These are phyloP conservation scores for Drosophila glabriapex DNA, from an alignment of 2,888 invertebrate genomes.

Conservation along the genomic window DNA sequence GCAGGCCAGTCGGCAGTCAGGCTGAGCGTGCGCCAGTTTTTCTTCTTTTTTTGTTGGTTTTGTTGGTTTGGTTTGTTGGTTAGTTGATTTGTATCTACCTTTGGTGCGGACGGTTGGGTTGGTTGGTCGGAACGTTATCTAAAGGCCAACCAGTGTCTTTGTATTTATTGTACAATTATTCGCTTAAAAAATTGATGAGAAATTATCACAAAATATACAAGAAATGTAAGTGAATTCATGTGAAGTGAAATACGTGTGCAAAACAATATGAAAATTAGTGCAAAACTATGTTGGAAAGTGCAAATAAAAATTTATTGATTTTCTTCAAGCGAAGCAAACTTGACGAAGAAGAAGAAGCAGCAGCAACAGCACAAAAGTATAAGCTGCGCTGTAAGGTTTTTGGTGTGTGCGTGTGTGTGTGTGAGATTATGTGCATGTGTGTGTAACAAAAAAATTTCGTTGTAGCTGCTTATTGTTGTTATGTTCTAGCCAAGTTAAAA, in stretches of 20 bases:
- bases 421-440: conserved; percentile 28
- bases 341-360: conserved; percentile 59
- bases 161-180: conserved; percentile 41
- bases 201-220: conserved; percentile 43
- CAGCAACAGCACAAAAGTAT: conserved; percentile 68
- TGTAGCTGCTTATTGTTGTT: conserved; percentile 67
- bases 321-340: conserved; percentile 58
- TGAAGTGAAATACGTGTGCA: conserved; percentile 16
- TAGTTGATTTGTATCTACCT: conserved; percentile 82
- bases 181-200: conserved; percentile 42
- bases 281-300: conserved; percentile 61
- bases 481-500: conserved; percentile 78
- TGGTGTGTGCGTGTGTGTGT: conserved; percentile 30
- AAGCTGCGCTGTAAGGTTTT: conserved; percentile 79
- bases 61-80: conserved; percentile 51
- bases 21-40: conserved; percentile 71
- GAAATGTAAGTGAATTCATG: conserved; percentile 61
- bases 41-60: conserved; percentile 33
- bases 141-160: conserved; percentile 71
- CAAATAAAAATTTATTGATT: conserved; percentile 73
- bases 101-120: conserved; percentile 80
- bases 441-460: conserved; percentile 64
- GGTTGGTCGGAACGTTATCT: conserved; percentile 73
- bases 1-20: conserved; percentile 48
- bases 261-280: conserved; percentile 34